Evolutionary conservation across 1,140 invertebrate genomes (phyloP), one percentile per base, ranked within the genome.

Genomic region (Rhagoletis pomonella): DNA sequence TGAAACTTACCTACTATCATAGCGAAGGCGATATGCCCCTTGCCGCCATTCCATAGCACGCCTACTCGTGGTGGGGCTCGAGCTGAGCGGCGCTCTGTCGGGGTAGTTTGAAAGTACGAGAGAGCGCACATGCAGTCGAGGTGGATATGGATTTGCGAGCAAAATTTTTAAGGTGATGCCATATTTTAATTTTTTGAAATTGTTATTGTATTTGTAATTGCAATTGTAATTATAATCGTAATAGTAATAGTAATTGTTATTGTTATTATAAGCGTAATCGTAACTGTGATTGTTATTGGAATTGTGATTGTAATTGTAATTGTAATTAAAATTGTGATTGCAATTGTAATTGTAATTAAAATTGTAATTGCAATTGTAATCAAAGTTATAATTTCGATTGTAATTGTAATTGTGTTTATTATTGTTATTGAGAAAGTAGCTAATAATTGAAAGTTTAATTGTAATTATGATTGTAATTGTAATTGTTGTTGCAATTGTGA

Each of bases 1-100:
- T 81, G 42, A 60, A 59, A 55, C 59, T 85, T 42, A 55, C 59
- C 62, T 42, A 62, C 50, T 85, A 60, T 85, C 59, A 60, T 44
- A 19, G 29, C 50, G 60, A 58, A 17, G 60, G 73, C 7, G 5
- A 19, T 81, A 50, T 19, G 1, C 17, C 73, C 73, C 67, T 73
- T 81, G 17, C 50, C 44, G 19, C 47, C 44, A 5, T 7, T 47
- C 3, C 17, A 47, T 55, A 17, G n/a, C 10, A 14, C 73, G n/a
- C 67, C 12, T 39, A 73, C 42, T 73, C 67, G 42, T 44, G 17
- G 67, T 73, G 42, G 39, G 39, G 67, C n/a, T 73, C 42, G 29
- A 7, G 42, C 39, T 73, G 39, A 73, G 67, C 39, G 67, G 39
- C 67, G 42, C 39, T 73, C 67, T 19, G 10, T 44, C 12, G 67